These are phyloP conservation scores for Nomia melanderi DNA, from an alignment of 1,140 invertebrate species.

Conservation along the genomic window DNA sequence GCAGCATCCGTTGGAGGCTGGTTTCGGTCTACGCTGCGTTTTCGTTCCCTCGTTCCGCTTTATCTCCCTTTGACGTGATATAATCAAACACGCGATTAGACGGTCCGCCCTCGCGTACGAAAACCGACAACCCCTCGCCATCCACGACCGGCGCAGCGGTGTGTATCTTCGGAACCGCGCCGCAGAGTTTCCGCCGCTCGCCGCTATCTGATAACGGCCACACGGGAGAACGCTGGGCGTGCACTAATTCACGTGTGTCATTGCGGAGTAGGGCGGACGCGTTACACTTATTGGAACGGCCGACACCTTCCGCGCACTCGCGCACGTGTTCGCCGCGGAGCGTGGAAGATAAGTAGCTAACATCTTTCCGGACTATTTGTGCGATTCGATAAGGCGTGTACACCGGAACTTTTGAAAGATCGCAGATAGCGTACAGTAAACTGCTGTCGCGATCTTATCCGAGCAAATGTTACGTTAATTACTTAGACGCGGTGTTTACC, in stretches of 20 bases:
- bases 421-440: too few species aligned
- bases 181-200: background rate
- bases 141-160: too few species aligned
- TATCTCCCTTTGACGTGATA: slow-evolving; percentile 32
- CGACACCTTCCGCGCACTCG: background rate
- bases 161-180: background rate
- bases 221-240: slow-evolving; percentile 1
- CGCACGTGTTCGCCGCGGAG: background rate
- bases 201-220: slow-evolving; percentile 4
- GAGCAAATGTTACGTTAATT: too few species aligned
- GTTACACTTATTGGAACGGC: background rate
- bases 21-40: slow-evolving; percentile 22
- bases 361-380: background rate
- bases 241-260: slow-evolving; percentile 6
- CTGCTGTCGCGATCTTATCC: too few species aligned
- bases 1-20: background rate
- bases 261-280: slow-evolving; percentile 1
- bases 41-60: slow-evolving; percentile 25
- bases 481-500: too few species aligned
- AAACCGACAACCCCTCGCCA: background rate
- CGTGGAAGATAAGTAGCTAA: background rate
- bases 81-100: slow-evolving; percentile 51
- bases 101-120: background rate
- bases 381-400: background rate
- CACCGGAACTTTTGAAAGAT: background rate